These are phyloP conservation scores for Channa maculata DNA, from an alignment of 2,113 vertebrate genomes.

Conservation along the genomic window DNA sequence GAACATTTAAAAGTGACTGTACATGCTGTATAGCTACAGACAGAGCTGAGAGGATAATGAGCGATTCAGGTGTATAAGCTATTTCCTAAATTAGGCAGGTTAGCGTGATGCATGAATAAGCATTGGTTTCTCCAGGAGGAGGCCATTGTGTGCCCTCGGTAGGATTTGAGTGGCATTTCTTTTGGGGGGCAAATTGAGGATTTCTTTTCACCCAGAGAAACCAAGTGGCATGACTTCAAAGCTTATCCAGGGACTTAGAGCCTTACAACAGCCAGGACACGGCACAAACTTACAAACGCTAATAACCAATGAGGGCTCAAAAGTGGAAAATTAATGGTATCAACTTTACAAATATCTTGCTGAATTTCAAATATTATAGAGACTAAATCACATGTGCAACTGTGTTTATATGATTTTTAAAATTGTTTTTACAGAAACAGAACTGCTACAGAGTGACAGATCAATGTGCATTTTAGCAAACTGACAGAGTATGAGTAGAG, in stretches of 20 bases:
- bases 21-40: slow-evolving; percentile 1
- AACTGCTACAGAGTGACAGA: neutral
- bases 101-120: slow-evolving; percentile 49
- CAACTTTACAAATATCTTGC: slow-evolving; percentile 22
- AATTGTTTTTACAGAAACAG: no score
- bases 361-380: no score
- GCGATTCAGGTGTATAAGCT: slow-evolving; percentile 21
- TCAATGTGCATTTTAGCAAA: slow-evolving; percentile 18
- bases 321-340: slow-evolving; percentile 31
- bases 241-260: slow-evolving; percentile 67
- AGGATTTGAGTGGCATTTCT: slow-evolving; percentile 70
- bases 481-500: slow-evolving; percentile 5
- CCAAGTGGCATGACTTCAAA: slow-evolving; percentile 81
- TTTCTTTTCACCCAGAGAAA: slow-evolving; percentile 76
- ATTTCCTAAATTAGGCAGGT: slow-evolving; percentile 23
- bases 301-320: slow-evolving; percentile 37
- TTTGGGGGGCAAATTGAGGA: slow-evolving; percentile 64
- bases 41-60: slow-evolving; percentile 12
- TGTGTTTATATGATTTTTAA: no score
- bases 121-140: slow-evolving; percentile 46
- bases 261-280: slow-evolving; percentile 52
- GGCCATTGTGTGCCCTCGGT: slow-evolving; percentile 63
- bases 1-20: slow-evolving; percentile 22
- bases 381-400: no score
- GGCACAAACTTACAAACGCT: slow-evolving; percentile 44